Evolutionary conservation across 2,888 invertebrate genomes (phyloP).

Genomic region (Apamea sordens): DNA sequence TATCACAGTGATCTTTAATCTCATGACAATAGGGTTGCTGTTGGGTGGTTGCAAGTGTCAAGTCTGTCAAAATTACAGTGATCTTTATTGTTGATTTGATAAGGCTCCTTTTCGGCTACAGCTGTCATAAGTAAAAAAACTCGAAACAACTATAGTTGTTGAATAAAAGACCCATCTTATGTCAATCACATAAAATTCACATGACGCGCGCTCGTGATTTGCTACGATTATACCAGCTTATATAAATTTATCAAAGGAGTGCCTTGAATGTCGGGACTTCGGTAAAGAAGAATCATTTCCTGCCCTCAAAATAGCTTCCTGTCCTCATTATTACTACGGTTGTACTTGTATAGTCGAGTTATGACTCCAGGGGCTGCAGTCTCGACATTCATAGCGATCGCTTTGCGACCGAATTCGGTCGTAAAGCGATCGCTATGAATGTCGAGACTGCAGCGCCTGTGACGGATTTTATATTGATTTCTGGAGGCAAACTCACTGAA

Average conservation of each 20-base stretch:
- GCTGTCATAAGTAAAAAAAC: neutral
- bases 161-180: neutral
- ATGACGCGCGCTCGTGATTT: neutral
- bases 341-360: neutral
- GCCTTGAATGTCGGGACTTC: neutral
- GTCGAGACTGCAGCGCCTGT: too few species aligned
- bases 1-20: neutral
- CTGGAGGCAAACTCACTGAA: neutral
- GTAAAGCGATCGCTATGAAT: too few species aligned
- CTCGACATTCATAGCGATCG: too few species aligned
- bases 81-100: neutral
- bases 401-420: too few species aligned
- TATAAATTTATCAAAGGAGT: constrained; percentile 14
- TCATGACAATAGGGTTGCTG: neutral
- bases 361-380: too few species aligned
- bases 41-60: neutral
- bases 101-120: neutral
- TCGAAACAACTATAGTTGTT: neutral
- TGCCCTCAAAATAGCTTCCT: constrained; percentile 40
- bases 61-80: neutral
- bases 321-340: constrained; percentile 13
- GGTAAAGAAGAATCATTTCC: constrained; percentile 37
- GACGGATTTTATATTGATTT: constrained; percentile 21
- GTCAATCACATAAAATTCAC: neutral
- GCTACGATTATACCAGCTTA: neutral